Conservation (phyloP, 37 sponge, comb jelly and placozoan species). For the Petrosia ficiformis region DNA sequence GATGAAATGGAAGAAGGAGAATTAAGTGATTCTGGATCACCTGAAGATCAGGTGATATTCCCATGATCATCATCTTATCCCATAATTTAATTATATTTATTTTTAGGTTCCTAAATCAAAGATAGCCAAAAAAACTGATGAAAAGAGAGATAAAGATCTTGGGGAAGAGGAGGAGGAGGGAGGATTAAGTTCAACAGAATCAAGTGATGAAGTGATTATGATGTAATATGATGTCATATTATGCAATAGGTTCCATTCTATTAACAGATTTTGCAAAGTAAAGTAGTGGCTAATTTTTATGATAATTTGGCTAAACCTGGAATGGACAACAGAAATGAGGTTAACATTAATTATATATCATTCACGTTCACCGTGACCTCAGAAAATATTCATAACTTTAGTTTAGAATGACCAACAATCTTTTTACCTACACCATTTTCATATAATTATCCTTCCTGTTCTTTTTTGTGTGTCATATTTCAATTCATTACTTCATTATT, state of each 20-base stretch:
- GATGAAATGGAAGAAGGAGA: conserved; percentile 26
- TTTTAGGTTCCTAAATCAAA: neutral
- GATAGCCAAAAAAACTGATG: neutral
- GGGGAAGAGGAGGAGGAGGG: neutral
- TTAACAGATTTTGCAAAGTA: too few species aligned
- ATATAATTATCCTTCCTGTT: too few species aligned
- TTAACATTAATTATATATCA: too few species aligned
- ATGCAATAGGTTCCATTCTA: too few species aligned
- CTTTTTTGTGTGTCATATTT: too few species aligned
- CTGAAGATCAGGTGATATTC: conserved; percentile 5
- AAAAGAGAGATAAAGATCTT: neutral
- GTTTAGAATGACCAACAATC: too few species aligned
- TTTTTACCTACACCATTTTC: too few species aligned
- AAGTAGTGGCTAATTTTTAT: conserved; percentile 64
- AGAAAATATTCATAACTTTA: too few species aligned
- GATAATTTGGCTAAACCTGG: conserved; percentile 58
- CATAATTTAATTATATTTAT: neutral
- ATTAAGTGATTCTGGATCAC: neutral
- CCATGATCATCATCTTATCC: neutral
- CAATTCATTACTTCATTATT: too few species aligned
- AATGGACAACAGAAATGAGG: conserved; percentile 66
- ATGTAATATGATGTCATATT: too few species aligned
- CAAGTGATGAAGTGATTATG: too few species aligned
- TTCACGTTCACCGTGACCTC: too few species aligned
- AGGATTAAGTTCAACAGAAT: neutral